These are phyloP conservation scores for Colius striatus DNA, from an alignment of 2,113 vertebrate genomes.

Conservation along the genomic window DNA sequence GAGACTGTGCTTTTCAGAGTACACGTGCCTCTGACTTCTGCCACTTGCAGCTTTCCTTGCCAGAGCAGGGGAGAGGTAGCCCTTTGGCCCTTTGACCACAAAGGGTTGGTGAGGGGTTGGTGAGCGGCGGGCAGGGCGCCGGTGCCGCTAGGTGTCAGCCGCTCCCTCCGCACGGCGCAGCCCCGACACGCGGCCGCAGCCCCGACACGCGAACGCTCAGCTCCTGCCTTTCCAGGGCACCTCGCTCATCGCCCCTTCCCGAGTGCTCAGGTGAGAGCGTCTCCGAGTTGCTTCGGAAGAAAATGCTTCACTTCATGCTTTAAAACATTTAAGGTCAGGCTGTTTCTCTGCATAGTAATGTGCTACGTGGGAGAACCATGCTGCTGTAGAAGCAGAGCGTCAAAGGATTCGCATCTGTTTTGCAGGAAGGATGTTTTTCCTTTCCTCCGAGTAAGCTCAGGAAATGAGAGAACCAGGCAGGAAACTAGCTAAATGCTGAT, in stretches of 20 bases:
- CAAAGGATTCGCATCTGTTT: slow-evolving; percentile 62
- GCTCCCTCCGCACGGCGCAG: background rate
- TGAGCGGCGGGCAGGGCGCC: rapidly evolving
- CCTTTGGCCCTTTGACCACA: background rate
- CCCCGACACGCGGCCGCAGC: too few relatives aligned
- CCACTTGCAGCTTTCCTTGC: background rate
- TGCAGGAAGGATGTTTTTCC: slow-evolving; percentile 73
- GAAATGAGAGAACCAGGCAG: slow-evolving; percentile 76
- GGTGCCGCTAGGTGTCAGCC: slow-evolving; percentile 74
- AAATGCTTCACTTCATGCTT: background rate
- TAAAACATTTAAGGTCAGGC: background rate
- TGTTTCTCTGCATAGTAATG: background rate
- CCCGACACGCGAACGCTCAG: background rate
- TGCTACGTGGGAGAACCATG: background rate
- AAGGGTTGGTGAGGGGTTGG: background rate
- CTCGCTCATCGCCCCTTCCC: background rate
- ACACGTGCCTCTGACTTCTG: background rate
- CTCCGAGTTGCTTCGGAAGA: background rate
- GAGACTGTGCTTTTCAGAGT: background rate
- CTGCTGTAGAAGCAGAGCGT: slow-evolving; percentile 55
- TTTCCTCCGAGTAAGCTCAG: slow-evolving; percentile 73
- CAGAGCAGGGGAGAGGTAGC: background rate
- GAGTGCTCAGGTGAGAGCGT: background rate
- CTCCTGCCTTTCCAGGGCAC: background rate
- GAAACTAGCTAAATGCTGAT: slow-evolving; percentile 73